These are phyloP conservation scores for Iphiclides podalirius DNA, from an alignment of 2,888 invertebrate genomes.

Conservation along the genomic window DNA sequence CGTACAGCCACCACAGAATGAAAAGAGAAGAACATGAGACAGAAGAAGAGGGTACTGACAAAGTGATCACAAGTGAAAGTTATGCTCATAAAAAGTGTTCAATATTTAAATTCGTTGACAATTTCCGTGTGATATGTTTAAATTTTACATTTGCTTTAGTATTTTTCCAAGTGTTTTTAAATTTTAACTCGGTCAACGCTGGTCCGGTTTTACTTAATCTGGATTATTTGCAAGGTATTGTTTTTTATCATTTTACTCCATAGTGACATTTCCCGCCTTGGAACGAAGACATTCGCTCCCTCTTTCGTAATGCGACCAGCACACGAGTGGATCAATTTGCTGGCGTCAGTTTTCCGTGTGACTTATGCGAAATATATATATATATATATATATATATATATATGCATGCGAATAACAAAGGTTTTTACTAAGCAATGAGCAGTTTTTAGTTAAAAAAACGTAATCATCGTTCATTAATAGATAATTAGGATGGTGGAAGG, in stretches of 20 bases:
- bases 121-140: constrained; percentile 48
- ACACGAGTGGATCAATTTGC: no score
- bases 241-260: not conserved
- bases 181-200: constrained; percentile 51
- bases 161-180: constrained; percentile 54
- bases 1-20: constrained; percentile 43
- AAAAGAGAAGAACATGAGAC: constrained; percentile 14
- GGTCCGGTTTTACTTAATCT: constrained; percentile 65
- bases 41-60: constrained; percentile 31
- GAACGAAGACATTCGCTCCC: no score
- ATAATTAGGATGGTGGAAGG: no score
- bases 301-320: no score
- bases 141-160: constrained; percentile 57
- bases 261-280: no score
- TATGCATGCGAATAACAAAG: no score
- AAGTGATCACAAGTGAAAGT: constrained; percentile 36
- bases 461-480: no score
- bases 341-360: no score
- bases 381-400: no score
- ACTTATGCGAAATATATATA: no score
- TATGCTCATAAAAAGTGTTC: constrained; percentile 42
- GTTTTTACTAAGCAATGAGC: no score
- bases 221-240: constrained; percentile 70
- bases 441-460: no score
- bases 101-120: constrained; percentile 42